Conservation (phyloP, 2,113 vertebrate genomes). For the Circaetus cinerascens region DNA sequence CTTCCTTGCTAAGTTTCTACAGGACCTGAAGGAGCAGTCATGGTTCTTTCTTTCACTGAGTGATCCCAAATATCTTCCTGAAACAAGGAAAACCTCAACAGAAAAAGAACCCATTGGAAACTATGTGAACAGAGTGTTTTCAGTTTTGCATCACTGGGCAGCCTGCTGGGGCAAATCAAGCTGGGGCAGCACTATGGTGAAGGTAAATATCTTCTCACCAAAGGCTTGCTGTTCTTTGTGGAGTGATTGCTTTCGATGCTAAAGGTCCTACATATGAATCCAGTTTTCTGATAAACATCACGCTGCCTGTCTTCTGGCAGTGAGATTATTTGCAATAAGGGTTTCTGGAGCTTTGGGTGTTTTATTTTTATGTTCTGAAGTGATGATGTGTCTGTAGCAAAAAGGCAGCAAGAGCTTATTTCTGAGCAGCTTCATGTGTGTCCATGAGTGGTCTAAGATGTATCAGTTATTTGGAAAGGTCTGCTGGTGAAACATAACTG, state of each 20-base stretch:
- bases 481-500: not conserved
- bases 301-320: not conserved
- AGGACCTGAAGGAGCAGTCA: not conserved
- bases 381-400: not conserved
- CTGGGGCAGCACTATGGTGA: not conserved
- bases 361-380: not conserved
- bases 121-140: not conserved
- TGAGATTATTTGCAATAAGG: conserved; percentile 23
- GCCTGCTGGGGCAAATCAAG: not conserved
- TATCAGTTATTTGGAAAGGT: conserved; percentile 33
- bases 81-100: not conserved
- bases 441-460: not conserved
- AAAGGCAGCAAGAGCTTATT: not conserved
- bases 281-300: not conserved
- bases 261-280: not conserved
- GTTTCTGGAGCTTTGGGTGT: not conserved
- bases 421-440: conserved; percentile 19
- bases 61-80: not conserved
- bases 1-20: not conserved
- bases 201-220: not conserved
- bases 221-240: not conserved
- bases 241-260: not conserved
- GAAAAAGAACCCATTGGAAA: not conserved
- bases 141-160: not conserved
- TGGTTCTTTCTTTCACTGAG: not conserved